Evolutionary conservation across 2,113 vertebrate genomes (phyloP).

Genomic region (Andinoacara biseriatus): DNA sequence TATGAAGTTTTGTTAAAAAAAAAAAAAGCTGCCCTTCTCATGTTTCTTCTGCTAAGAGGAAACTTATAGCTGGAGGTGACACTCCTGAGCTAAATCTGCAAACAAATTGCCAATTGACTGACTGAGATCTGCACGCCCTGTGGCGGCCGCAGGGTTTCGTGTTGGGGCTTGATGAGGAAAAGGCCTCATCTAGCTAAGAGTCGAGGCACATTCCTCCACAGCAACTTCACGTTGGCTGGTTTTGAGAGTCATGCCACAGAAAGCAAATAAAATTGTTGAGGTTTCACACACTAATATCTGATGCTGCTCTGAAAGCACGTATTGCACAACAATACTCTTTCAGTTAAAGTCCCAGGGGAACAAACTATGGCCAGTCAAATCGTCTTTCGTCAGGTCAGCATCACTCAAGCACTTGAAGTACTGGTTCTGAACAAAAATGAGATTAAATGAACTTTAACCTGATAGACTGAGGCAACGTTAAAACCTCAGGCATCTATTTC

Average conservation of each 20-base stretch:
- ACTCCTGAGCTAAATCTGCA: constrained; percentile 26
- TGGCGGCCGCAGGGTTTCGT: constrained; percentile 36
- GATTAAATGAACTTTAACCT: background rate
- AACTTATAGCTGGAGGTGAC: constrained; percentile 33
- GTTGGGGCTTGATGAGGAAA: constrained; percentile 66
- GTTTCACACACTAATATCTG: constrained; percentile 58
- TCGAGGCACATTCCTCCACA: constrained; percentile 59
- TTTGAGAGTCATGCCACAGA: constrained; percentile 49
- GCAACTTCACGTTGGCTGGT: constrained; percentile 36
- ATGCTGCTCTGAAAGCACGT: constrained; percentile 27
- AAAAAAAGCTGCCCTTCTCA: background rate
- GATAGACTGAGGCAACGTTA: background rate
- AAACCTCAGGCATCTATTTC: background rate
- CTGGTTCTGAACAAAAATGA: accelerated
- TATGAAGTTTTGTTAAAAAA: background rate
- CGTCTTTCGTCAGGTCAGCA: background rate
- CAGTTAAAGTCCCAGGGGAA: constrained; percentile 4
- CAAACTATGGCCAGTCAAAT: background rate
- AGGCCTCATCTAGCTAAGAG: constrained; percentile 45
- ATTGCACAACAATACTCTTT: constrained; percentile 40
- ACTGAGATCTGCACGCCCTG: constrained; percentile 36
- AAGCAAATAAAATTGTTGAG: constrained; percentile 52
- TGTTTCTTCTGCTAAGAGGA: constrained; percentile 9
- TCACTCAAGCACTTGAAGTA: background rate
- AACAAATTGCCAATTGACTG: constrained; percentile 52